Evolutionary conservation across 64 coral and sea anemone species (phyloP), one percentile per base, ranked within the genome.

Genomic region (Montipora efflorescens): DNA sequence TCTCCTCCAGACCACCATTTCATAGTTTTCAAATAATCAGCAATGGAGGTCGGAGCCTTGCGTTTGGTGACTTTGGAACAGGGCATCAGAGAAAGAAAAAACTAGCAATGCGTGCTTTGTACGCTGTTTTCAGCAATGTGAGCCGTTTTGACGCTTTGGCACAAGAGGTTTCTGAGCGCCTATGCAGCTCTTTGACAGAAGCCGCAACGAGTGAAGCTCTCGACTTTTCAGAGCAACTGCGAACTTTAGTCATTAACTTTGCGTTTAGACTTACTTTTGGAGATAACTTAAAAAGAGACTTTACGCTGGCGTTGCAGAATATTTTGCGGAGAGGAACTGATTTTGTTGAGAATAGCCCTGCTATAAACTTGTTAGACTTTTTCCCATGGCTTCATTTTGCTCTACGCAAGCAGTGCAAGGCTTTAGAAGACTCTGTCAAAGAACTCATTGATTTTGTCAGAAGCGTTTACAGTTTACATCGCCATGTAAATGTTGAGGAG

Each of bases 351-450:
- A 92, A 94, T 19, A 91, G 81, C 71, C 93, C 78, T 9, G 78
- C 66, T 14, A 79, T 86, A 49, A 94, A 92, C 50, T 15, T 98
- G 6, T 10, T 98, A 5, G 93, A 98, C 87, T 78, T 95, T 62
- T 84, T 98, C 19, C 96, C 96, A 0, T 98, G 93, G 84, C 93
- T 98, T 45, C 81, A 87, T n/a, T 95, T 92, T 89, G 74, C 82
- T 20, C 36, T 89, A 3, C 76, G 72, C 83, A 83, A 88, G 59
- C 89, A 90, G 21, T 87, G 83, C 2, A 53, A 80, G 55, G 84
- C 81, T 55, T 78, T 95, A 78, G 78, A 98, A 84, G 72, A 80
- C 45, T 74, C 93, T 22, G 83, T 90, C 57, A 61, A 86, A 22
- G 90, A 88, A 36, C 80, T 95, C 0, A 78, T 82, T 13, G 88